These are phyloP conservation scores for Chaenogobius annularis DNA, from an alignment of 2,113 vertebrate species.

Conservation along the genomic window DNA sequence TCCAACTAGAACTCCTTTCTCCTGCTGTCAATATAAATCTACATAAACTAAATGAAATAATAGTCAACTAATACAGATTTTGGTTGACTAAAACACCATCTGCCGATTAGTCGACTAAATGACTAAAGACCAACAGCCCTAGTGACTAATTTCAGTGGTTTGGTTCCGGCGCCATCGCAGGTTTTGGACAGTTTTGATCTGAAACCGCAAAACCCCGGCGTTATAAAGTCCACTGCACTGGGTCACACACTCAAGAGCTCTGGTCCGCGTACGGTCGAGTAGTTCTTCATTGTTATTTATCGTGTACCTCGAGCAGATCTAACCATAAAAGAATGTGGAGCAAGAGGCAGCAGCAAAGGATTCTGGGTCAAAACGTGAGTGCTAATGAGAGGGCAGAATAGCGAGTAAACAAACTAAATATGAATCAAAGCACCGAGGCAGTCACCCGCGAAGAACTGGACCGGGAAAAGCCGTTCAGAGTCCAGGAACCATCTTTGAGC, in stretches of 20 bases:
- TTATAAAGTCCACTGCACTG: neutral
- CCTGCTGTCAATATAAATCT: too few relatives aligned
- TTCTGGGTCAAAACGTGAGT: conserved; percentile 37
- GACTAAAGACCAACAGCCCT: too few relatives aligned
- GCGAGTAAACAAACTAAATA: neutral
- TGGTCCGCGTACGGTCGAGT: neutral
- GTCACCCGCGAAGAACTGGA: neutral
- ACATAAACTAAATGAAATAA: too few relatives aligned
- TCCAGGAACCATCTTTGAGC: neutral
- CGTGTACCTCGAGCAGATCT: conserved; percentile 33
- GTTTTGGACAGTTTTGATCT: too few relatives aligned
- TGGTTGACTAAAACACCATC: too few relatives aligned
- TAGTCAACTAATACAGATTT: too few relatives aligned
- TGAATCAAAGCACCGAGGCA: neutral
- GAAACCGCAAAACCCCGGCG: too few relatives aligned
- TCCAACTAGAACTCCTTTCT: too few relatives aligned
- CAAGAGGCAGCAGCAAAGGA: conserved; percentile 6
- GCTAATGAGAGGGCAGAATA: neutral
- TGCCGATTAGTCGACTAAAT: too few relatives aligned
- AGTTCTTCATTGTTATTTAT: neutral
- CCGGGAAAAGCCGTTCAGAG: neutral
- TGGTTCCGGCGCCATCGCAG: too few relatives aligned
- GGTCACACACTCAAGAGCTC: neutral
- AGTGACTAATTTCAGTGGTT: too few relatives aligned
- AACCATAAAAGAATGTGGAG: conserved; percentile 41